Evolutionary conservation across 1,140 invertebrate species (phyloP).

Genomic region (Drosophila saltans): DNA sequence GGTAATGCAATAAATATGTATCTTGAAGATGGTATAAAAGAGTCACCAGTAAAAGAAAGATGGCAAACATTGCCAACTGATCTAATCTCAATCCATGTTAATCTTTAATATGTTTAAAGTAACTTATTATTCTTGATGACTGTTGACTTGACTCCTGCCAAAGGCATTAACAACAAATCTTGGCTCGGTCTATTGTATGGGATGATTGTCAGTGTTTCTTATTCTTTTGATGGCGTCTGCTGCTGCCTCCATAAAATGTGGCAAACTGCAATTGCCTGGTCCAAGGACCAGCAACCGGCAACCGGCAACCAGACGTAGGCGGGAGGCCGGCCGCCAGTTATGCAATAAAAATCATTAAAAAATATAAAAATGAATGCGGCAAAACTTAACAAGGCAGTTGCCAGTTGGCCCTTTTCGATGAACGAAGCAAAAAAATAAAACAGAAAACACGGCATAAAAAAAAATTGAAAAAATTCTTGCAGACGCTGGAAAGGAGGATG

Average conservation of each 20-base stretch:
- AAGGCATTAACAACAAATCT: constrained; percentile 49
- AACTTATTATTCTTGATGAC: background rate
- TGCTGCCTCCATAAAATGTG: constrained; percentile 67
- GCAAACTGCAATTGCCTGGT: constrained; percentile 74
- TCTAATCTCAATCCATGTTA: constrained; percentile 6
- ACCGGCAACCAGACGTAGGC: constrained; percentile 13
- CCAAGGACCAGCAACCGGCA: constrained; percentile 11
- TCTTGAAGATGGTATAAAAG: constrained; percentile 1
- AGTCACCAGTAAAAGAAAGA: background rate
- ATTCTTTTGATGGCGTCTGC: background rate
- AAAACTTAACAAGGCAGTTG: constrained; percentile 67
- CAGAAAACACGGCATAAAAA: constrained; percentile 59
- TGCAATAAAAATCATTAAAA: constrained; percentile 82
- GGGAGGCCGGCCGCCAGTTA: constrained; percentile 62
- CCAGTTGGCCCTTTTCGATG: constrained; percentile 7
- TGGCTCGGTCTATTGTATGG: constrained; percentile 25
- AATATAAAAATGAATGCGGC: constrained; percentile 79
- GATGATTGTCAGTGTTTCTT: constrained; percentile 3
- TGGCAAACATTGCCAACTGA: too few species aligned
- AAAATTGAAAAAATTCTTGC: constrained; percentile 59
- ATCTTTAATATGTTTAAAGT: constrained; percentile 26
- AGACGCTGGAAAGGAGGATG: constrained; percentile 39
- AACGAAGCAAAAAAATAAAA: constrained; percentile 13
- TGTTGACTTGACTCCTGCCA: constrained; percentile 5
- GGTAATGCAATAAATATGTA: background rate